These are phyloP conservation scores for Parnassius orleans DNA, from an alignment of 2,888 invertebrate genomes.

Conservation along the genomic window DNA sequence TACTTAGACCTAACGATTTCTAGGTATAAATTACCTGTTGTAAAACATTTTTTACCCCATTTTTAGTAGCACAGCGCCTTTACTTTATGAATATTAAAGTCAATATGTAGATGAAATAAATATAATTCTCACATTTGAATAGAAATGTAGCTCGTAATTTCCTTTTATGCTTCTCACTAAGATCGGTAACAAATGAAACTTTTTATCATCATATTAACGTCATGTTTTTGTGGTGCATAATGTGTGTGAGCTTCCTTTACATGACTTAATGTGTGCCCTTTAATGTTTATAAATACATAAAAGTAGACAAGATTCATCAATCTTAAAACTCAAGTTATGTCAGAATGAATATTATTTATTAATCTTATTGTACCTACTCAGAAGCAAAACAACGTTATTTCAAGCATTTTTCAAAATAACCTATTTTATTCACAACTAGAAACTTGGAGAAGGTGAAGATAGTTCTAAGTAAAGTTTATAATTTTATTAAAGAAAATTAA, in stretches of 20 bases:
- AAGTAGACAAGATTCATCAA: too few relatives aligned
- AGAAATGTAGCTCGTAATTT: constrained; percentile 16
- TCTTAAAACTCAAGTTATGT: too few relatives aligned
- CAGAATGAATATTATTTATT: too few relatives aligned
- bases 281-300: too few relatives aligned
- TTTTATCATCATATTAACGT: background rate
- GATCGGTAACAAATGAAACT: background rate
- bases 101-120: background rate
- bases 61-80: too few relatives aligned
- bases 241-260: background rate
- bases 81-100: background rate
- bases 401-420: too few relatives aligned
- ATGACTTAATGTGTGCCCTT: background rate
- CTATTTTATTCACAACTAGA: too few relatives aligned
- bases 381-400: too few relatives aligned
- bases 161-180: constrained; percentile 13
- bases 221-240: background rate
- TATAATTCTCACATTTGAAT: constrained; percentile 17
- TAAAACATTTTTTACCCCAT: background rate
- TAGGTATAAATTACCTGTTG: background rate
- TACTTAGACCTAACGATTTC: background rate
- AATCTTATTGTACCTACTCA: too few relatives aligned
- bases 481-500: too few relatives aligned
- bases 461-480: too few relatives aligned
- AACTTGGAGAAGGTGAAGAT: too few relatives aligned